These are phyloP conservation scores for Mellivora capensis DNA, from an alignment of 2,113 vertebrate genomes.

Conservation along the genomic window DNA sequence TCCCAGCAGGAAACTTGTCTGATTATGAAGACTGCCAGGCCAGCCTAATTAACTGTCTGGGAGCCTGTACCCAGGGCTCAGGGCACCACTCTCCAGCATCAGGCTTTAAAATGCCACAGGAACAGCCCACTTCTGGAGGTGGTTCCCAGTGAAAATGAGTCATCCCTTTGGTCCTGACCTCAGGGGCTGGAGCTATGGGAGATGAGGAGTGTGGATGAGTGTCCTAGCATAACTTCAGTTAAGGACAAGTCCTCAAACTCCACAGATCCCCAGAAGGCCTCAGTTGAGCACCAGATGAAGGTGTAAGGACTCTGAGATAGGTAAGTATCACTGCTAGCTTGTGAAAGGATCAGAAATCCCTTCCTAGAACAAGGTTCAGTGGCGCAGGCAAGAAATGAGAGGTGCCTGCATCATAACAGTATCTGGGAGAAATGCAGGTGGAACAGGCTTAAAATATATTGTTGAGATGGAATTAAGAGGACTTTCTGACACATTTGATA, in stretches of 20 bases:
- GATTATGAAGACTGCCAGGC: constrained; percentile 20
- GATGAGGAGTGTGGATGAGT: not conserved
- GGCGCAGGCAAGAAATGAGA: not conserved
- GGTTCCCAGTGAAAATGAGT: not conserved
- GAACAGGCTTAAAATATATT: not conserved
- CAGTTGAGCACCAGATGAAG: not conserved
- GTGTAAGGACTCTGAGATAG: not conserved
- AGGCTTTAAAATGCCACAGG: not conserved
- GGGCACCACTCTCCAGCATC: not conserved
- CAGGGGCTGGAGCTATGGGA: not conserved
- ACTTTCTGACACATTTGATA: not conserved
- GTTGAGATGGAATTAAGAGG: not conserved
- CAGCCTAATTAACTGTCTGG: not conserved
- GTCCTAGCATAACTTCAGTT: not conserved
- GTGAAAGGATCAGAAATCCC: not conserved
- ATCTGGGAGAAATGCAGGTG: not conserved
- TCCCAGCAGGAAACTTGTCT: constrained; percentile 8
- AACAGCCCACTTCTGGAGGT: not conserved
- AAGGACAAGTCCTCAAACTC: not conserved
- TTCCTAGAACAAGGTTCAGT: not conserved
- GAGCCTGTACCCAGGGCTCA: not conserved
- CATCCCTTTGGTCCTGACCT: not conserved
- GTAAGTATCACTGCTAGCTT: not conserved
- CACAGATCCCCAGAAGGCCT: not conserved
- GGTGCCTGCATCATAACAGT: not conserved